A percentile compares a stretch with the other conserved stretches of the same genome.
These are phyloP conservation scores for Eubasilissa regina DNA, from an alignment of 1,140 invertebrate species.

Conservation along the genomic window DNA sequence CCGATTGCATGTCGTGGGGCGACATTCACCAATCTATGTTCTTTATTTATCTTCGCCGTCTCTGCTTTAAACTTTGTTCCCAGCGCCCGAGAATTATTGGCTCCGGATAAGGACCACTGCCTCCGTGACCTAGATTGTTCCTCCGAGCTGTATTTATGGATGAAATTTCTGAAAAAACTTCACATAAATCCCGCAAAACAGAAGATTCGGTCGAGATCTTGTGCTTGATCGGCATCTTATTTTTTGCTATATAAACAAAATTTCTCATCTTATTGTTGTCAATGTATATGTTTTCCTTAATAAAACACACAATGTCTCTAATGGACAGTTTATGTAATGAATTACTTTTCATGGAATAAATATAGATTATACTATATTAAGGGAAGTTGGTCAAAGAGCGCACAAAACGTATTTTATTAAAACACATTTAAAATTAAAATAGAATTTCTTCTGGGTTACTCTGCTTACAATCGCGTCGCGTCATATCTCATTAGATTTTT, in stretches of 20 bases:
- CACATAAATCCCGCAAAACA: slow-evolving; percentile 23
- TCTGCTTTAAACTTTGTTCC: slow-evolving; percentile 31
- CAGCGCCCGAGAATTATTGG: slow-evolving; percentile 37
- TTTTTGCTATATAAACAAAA: slow-evolving; percentile 13
- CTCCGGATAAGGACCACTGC: slow-evolving; percentile 33
- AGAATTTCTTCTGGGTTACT: too few species aligned
- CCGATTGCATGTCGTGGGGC: too few species aligned
- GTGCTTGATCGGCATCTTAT: slow-evolving; percentile 6
- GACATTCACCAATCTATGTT: slow-evolving; percentile 37
- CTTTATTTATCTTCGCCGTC: slow-evolving; percentile 34
- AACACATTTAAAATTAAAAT: too few species aligned
- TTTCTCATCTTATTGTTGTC: not conserved
- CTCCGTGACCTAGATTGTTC: slow-evolving; percentile 30
- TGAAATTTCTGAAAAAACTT: slow-evolving; percentile 30
- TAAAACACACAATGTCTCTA: too few species aligned
- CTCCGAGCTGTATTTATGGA: slow-evolving; percentile 31
- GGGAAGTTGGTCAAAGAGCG: too few species aligned
- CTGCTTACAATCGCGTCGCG: too few species aligned
- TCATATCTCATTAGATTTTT: too few species aligned
- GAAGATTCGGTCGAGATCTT: slow-evolving; percentile 31
- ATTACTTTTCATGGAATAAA: too few species aligned
- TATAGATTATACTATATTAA: too few species aligned
- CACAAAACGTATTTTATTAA: too few species aligned
- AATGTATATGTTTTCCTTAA: not conserved
- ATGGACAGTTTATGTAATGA: too few species aligned